Evolutionary conservation across 2,797 vertebrate species (phyloP).

Genomic region (Cheirogaleus major): DNA sequence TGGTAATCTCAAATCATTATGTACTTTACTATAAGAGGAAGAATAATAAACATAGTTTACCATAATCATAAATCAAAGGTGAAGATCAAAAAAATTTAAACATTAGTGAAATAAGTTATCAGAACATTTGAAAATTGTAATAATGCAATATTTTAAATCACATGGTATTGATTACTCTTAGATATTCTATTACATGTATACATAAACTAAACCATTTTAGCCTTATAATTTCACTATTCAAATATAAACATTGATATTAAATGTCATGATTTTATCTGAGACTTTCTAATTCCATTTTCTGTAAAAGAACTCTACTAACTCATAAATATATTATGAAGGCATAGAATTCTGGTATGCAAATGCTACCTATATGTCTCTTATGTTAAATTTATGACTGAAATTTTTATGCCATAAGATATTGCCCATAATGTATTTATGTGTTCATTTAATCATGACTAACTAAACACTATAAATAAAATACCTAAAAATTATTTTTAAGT

Average conservation of each 20-base stretch:
- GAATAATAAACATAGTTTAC: neutral
- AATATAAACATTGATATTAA: conserved; percentile 5
- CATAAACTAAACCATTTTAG: neutral
- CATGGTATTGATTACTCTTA: neutral
- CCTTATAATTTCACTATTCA: neutral
- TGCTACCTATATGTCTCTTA: neutral
- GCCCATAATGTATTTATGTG: neutral
- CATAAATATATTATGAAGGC: neutral
- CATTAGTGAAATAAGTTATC: neutral
- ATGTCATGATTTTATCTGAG: neutral
- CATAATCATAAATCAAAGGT: neutral
- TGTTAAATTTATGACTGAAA: neutral
- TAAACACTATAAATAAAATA: neutral
- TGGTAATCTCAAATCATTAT: neutral
- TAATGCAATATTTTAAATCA: neutral
- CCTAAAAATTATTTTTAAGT: neutral
- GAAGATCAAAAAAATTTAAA: neutral
- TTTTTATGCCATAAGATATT: neutral
- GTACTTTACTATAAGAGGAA: neutral
- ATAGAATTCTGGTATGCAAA: neutral
- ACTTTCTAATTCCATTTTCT: neutral
- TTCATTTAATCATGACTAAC: neutral
- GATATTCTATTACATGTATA: neutral
- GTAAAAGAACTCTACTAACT: neutral
- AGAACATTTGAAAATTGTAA: neutral